A percentile compares a stretch with the other conserved stretches of the same genome.
phyloP scores from a whole-genome alignment of 2,888 invertebrate genomes.

The Rotaria socialis region DNA sequence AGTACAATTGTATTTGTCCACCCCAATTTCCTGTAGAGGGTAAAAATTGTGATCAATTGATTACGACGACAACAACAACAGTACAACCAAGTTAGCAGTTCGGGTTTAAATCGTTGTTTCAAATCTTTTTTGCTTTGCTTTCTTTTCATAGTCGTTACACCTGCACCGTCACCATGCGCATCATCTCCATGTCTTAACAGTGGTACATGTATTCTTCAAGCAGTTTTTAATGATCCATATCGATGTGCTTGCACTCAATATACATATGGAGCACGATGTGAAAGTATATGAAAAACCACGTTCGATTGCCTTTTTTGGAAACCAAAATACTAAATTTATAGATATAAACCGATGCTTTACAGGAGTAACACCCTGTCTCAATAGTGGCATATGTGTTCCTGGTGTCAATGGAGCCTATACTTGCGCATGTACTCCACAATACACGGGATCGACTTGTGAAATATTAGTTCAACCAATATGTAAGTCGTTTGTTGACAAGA shows the following conservation, averaged over 20 bases:
- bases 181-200: neutral
- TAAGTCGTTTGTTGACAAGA: neutral
- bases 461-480: neutral
- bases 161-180: neutral
- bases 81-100: neutral
- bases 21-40: neutral
- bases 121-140: neutral
- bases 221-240: neutral
- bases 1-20: neutral
- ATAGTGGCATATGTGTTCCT: neutral
- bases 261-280: neutral
- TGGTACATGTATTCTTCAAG: neutral
- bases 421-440: neutral
- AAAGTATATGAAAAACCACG: neutral
- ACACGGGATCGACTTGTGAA: neutral
- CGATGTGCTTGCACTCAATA: neutral
- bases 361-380: neutral
- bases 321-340: neutral
- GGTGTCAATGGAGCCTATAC: neutral
- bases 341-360: neutral
- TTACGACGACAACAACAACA: neutral
- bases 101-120: neutral
- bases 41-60: neutral
- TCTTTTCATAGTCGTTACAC: neutral
- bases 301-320: neutral